Conservation (phyloP, 1,140 invertebrate species). For the Heliconius melpomene region DNA sequence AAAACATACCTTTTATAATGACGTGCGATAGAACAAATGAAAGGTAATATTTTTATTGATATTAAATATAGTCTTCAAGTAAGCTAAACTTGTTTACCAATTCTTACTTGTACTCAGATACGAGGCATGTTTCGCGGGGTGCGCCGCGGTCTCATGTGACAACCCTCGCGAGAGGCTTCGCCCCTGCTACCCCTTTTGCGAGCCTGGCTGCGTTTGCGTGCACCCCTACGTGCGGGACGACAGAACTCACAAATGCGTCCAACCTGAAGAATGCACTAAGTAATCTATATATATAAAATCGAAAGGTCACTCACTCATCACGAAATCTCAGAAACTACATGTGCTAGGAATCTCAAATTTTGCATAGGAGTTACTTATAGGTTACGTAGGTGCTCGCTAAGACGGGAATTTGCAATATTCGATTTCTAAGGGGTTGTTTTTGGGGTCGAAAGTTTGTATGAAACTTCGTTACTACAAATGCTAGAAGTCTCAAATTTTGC, state of each 20-base stretch:
- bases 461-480: too few species aligned
- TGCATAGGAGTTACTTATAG: too few species aligned
- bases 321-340: too few species aligned
- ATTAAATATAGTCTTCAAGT: too few species aligned
- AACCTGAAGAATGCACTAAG: slow-evolving; percentile 72
- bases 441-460: too few species aligned
- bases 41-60: slow-evolving; percentile 49
- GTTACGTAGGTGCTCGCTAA: too few species aligned
- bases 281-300: too few species aligned
- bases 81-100: neutral
- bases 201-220: slow-evolving; percentile 69
- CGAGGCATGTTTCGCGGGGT: slow-evolving; percentile 71
- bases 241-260: slow-evolving; percentile 71
- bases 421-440: too few species aligned
- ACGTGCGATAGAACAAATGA: slow-evolving; percentile 68
- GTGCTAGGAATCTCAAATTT: too few species aligned
- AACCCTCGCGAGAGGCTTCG: slow-evolving; percentile 70
- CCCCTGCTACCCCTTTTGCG: slow-evolving; percentile 75
- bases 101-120: slow-evolving; percentile 46
- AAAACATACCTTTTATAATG: slow-evolving; percentile 50
- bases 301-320: too few species aligned
- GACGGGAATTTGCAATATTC: too few species aligned
- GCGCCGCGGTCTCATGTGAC: slow-evolving; percentile 70
- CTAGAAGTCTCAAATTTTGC: too few species aligned
- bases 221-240: slow-evolving; percentile 71